A percentile compares a stretch with the other conserved stretches of the same genome.
Conservation (phyloP, 1,140 invertebrate species). For the Eueides isabella region DNA sequence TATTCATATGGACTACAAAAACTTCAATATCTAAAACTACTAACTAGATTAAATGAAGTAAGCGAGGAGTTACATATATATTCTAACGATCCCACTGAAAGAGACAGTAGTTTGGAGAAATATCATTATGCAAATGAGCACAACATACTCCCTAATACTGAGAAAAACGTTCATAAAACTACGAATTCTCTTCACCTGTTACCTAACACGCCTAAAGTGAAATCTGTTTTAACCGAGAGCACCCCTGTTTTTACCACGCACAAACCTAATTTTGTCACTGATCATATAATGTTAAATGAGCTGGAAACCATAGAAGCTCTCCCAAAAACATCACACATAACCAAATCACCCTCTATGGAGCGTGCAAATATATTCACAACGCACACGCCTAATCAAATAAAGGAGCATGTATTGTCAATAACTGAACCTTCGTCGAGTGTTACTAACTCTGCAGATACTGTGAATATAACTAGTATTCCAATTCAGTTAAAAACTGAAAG, state of each 20-base stretch:
- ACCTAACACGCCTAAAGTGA: slow-evolving; percentile 31
- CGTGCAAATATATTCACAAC: slow-evolving; percentile 36
- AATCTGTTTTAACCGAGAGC: slow-evolving; percentile 40
- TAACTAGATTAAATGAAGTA: slow-evolving; percentile 61
- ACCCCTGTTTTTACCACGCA: slow-evolving; percentile 43
- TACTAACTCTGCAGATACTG: slow-evolving; percentile 56
- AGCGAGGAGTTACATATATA: slow-evolving; percentile 68
- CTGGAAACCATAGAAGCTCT: neutral
- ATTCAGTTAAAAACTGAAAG: slow-evolving; percentile 35
- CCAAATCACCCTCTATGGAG: slow-evolving; percentile 37
- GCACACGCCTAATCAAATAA: slow-evolving; percentile 45
- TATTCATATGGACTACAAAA: slow-evolving; percentile 72
- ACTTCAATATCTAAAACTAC: slow-evolving; percentile 68
- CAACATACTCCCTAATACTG: slow-evolving; percentile 13
- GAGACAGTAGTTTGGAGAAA: slow-evolving; percentile 55
- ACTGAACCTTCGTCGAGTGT: slow-evolving; percentile 51
- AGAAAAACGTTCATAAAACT: neutral
- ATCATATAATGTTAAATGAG: slow-evolving; percentile 44
- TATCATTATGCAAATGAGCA: slow-evolving; percentile 61
- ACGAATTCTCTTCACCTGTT: slow-evolving; percentile 18
- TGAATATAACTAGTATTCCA: slow-evolving; percentile 43
- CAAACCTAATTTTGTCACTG: slow-evolving; percentile 43
- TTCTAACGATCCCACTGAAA: slow-evolving; percentile 56
- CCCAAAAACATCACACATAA: slow-evolving; percentile 25
- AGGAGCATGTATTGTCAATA: slow-evolving; percentile 54